Conservation (phyloP, 64 coral and sea anemone genomes). For the Cladopsammia gracilis region DNA sequence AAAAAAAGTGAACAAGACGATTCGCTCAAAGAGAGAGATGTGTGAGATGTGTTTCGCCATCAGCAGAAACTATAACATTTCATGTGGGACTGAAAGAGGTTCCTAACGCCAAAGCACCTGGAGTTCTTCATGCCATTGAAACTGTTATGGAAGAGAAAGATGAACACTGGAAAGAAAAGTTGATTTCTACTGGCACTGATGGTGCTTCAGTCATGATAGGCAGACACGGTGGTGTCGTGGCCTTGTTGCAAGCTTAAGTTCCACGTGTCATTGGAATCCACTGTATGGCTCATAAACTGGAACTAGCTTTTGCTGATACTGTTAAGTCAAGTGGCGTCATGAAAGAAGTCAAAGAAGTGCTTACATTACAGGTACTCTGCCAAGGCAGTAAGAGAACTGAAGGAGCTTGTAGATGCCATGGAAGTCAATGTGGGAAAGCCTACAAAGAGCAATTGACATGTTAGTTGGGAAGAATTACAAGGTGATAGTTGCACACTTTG, state of each 20-base stretch:
- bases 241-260: constrained; percentile 22
- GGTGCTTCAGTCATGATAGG: constrained; percentile 61
- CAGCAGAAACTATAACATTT: constrained; percentile 38
- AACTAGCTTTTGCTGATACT: constrained; percentile 44
- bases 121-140: constrained; percentile 26
- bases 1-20: no score
- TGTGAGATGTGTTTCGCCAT: constrained; percentile 29
- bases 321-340: constrained; percentile 54
- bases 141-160: constrained; percentile 44
- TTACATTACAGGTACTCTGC: constrained; percentile 80
- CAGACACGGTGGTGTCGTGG: constrained; percentile 35
- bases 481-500: constrained; percentile 71
- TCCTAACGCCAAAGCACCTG: constrained; percentile 27
- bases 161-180: constrained; percentile 39
- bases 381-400: constrained; percentile 70
- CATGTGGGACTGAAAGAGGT: constrained; percentile 30
- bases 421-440: constrained; percentile 72
- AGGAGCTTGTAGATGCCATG: constrained; percentile 67
- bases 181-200: constrained; percentile 43
- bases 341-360: constrained; percentile 56
- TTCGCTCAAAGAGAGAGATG: no score
- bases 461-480: constrained; percentile 71
- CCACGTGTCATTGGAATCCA: constrained; percentile 38
- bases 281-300: constrained; percentile 14
- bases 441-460: constrained; percentile 53